Conservation (phyloP, 2,888 invertebrate species). For the Monochamus alternatus region DNA sequence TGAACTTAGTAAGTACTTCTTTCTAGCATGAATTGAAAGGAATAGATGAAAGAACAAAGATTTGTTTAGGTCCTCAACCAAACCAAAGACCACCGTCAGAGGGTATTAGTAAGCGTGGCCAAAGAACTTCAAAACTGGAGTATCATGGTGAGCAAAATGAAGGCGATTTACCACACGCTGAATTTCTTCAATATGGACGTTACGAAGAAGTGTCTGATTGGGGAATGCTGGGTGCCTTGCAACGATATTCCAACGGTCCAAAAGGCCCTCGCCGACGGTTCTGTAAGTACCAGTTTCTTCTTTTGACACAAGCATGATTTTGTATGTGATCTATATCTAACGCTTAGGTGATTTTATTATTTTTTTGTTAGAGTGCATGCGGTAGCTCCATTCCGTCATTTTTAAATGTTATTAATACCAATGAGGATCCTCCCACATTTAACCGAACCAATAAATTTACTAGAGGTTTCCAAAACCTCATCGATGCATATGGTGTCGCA, state of each 20-base stretch:
- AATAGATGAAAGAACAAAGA: not conserved
- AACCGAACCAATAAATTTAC: conserved; percentile 84
- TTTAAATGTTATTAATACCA: conserved; percentile 79
- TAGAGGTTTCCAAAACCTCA: conserved; percentile 81
- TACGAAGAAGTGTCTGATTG: conserved; percentile 82
- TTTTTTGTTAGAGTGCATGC: conserved; percentile 69
- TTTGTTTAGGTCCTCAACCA: conserved; percentile 82
- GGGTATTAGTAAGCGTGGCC: conserved; percentile 88
- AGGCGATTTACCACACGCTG: conserved; percentile 84
- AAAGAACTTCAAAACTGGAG: conserved; percentile 92
- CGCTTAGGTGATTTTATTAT: conserved; percentile 34
- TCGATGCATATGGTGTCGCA: conserved; percentile 85
- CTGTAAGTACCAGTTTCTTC: conserved; percentile 72
- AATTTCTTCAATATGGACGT: conserved; percentile 83
- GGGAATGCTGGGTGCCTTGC: conserved; percentile 84
- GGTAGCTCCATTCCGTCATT: conserved; percentile 84
- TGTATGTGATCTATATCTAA: conserved; percentile 29
- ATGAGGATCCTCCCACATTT: conserved; percentile 81
- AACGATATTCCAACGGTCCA: conserved; percentile 82
- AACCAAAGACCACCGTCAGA: conserved; percentile 89
- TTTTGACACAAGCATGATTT: conserved; percentile 18
- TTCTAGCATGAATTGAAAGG: not conserved
- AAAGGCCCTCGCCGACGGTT: conserved; percentile 85
- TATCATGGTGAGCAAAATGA: conserved; percentile 85
- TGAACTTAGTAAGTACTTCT: conserved; percentile 77